These are phyloP conservation scores for Stenodera caucasica DNA, from an alignment of 2,888 invertebrate species.

Conservation along the genomic window DNA sequence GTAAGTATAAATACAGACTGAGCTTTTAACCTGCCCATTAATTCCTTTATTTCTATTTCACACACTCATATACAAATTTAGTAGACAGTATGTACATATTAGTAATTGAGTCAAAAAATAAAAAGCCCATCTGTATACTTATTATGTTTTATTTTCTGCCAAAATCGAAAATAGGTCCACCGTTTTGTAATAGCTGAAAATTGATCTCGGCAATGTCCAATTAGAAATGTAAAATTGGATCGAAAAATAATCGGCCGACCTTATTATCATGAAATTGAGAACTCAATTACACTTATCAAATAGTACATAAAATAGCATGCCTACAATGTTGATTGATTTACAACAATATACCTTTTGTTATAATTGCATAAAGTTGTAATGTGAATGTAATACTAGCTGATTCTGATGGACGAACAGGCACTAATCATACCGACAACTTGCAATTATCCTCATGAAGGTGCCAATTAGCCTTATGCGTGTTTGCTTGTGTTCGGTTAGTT, in stretches of 20 bases:
- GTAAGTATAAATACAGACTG: too few relatives aligned
- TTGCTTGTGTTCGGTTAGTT: slow-evolving; percentile 48
- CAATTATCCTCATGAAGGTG: slow-evolving; percentile 46
- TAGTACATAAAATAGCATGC: slow-evolving; percentile 40
- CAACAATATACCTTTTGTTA: slow-evolving; percentile 26
- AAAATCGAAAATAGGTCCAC: too few relatives aligned
- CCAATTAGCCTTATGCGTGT: slow-evolving; percentile 52
- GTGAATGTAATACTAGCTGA: slow-evolving; percentile 27
- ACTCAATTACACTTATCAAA: slow-evolving; percentile 51
- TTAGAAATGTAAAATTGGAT: slow-evolving; percentile 11
- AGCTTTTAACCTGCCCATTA: too few relatives aligned
- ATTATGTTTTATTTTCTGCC: too few relatives aligned
- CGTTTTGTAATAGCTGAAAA: slow-evolving; percentile 3
- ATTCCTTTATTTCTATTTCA: too few relatives aligned
- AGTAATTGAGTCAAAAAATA: too few relatives aligned
- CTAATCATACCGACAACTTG: slow-evolving; percentile 50
- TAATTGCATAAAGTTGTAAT: slow-evolving; percentile 23
- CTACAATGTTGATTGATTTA: slow-evolving; percentile 42
- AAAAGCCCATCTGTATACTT: too few relatives aligned
- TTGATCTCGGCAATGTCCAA: slow-evolving; percentile 36
- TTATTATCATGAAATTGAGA: slow-evolving; percentile 47
- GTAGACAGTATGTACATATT: too few relatives aligned
- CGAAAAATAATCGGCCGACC: background rate
- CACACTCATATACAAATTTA: too few relatives aligned
- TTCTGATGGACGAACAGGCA: slow-evolving; percentile 49